These are phyloP conservation scores for Vanacampus margaritifer DNA, from an alignment of 2,113 vertebrate genomes.

Conservation along the genomic window DNA sequence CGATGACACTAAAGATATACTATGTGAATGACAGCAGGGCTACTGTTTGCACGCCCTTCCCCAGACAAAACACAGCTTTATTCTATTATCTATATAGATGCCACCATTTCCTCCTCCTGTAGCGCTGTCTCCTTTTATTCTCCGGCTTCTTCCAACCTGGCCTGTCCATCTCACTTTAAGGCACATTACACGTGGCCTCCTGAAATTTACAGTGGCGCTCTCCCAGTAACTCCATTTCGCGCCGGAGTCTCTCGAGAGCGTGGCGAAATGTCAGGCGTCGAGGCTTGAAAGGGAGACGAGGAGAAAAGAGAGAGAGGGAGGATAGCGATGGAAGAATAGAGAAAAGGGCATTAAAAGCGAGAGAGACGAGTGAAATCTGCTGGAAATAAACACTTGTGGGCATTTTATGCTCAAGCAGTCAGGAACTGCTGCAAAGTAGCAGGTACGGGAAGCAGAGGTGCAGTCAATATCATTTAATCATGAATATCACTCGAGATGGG, in stretches of 20 bases:
- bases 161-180: constrained; percentile 97
- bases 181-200: constrained; percentile 97
- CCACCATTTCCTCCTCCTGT: constrained; percentile 69
- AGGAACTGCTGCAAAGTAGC: constrained; percentile 58
- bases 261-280: constrained; percentile 98
- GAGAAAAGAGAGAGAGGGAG: constrained; percentile 69
- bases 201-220: constrained; percentile 99
- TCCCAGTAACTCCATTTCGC: constrained; percentile 98
- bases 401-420: constrained; percentile 89
- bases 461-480: constrained; percentile 22
- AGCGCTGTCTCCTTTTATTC: constrained; percentile 30
- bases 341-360: constrained; percentile 38
- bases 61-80: constrained; percentile 97
- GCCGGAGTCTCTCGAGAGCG: constrained; percentile 91
- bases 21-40: constrained; percentile 93
- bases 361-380: constrained; percentile 81
- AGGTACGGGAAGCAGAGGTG: constrained; percentile 72
- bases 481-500: background rate
- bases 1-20: constrained; percentile 98
- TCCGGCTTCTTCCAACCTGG: constrained; percentile 68
- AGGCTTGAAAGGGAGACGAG: constrained; percentile 65
- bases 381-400: constrained; percentile 97
- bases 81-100: constrained; percentile 95
- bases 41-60: constrained; percentile 87
- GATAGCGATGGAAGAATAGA: constrained; percentile 21